These are phyloP conservation scores for Microtus oregoni DNA, from an alignment of 2,113 vertebrate genomes.

Conservation along the genomic window DNA sequence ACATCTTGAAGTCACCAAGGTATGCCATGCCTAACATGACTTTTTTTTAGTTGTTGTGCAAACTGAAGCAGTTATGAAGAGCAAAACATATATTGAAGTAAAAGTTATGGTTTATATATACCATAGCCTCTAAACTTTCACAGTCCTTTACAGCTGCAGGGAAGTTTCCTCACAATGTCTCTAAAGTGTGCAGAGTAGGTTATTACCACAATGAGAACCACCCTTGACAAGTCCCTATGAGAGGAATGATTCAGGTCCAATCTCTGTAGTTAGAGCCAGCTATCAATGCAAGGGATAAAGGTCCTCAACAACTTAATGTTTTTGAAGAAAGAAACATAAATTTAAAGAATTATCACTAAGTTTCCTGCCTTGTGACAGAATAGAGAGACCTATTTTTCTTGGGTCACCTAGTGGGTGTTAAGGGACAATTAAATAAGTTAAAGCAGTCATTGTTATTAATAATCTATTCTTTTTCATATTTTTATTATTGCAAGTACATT, in stretches of 20 bases:
- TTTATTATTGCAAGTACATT: not conserved
- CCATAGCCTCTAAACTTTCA: not conserved
- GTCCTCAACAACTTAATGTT: not conserved
- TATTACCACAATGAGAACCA: not conserved
- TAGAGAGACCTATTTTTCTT: not conserved
- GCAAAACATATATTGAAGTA: not conserved
- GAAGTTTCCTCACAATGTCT: not conserved
- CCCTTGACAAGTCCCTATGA: rapidly evolving
- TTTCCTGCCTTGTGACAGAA: not conserved
- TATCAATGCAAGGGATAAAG: not conserved
- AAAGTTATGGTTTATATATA: not conserved
- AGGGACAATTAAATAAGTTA: not conserved
- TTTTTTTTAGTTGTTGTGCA: not conserved
- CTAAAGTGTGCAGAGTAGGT: not conserved
- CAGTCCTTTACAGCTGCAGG: not conserved
- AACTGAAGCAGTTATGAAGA: not conserved
- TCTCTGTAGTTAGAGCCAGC: not conserved
- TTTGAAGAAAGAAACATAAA: not conserved
- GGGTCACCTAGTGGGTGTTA: not conserved
- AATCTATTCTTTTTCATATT: not conserved
- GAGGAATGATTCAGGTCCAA: too few relatives aligned
- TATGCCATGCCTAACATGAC: not conserved
- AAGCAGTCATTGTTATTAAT: not conserved
- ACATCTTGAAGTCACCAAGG: not conserved
- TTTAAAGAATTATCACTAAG: not conserved